phyloP scores from a whole-genome alignment of 2,113 vertebrate species.

The Lonchura striata region DNA sequence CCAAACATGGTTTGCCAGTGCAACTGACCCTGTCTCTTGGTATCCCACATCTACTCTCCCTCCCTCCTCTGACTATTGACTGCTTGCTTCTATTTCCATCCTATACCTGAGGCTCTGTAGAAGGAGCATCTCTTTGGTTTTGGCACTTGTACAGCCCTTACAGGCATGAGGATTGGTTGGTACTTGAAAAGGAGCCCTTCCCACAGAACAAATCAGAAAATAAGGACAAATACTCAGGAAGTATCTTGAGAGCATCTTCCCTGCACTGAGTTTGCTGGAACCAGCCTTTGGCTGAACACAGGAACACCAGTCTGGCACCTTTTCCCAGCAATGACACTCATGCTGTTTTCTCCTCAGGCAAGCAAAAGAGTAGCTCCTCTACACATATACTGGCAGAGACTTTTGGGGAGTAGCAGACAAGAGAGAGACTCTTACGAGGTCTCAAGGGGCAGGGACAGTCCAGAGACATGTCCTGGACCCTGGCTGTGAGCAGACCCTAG shows the following conservation, averaged over 20 bases:
- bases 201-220: not conserved
- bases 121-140: not conserved
- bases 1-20: not conserved
- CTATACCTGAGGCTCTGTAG: not conserved
- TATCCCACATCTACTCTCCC: not conserved
- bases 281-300: fast-evolving
- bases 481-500: not conserved
- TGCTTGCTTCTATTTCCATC: not conserved
- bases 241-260: not conserved
- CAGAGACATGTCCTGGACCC: not conserved
- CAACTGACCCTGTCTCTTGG: fast-evolving
- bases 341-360: not conserved
- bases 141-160: fast-evolving
- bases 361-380: not conserved
- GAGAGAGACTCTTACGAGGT: fast-evolving
- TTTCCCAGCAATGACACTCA: not conserved
- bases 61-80: not conserved
- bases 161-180: not conserved
- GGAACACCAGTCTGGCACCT: not conserved
- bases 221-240: not conserved
- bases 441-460: not conserved
- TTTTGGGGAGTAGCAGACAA: not conserved
- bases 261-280: not conserved
- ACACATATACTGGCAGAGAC: fast-evolving
- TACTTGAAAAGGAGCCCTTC: not conserved